Evolutionary conservation across 2,888 invertebrate genomes (phyloP).

Genomic region (Hyposoter dolosus): DNA sequence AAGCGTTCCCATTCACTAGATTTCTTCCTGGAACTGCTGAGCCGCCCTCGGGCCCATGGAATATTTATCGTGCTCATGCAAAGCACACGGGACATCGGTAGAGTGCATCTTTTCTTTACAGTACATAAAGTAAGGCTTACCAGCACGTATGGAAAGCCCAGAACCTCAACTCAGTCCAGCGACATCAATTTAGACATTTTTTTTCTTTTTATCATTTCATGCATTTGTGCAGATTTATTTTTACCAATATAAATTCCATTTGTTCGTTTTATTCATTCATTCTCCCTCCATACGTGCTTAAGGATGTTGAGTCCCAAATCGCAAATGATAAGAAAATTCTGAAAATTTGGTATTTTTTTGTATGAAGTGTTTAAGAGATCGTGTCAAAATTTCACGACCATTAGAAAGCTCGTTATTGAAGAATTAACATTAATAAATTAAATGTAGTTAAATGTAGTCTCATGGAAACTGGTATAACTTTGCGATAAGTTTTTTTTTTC

Average conservation of each 20-base stretch:
- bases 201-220: not conserved
- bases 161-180: not conserved
- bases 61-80: constrained; percentile 51
- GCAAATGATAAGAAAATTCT: too few relatives aligned
- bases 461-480: too few relatives aligned
- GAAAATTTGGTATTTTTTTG: too few relatives aligned
- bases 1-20: constrained; percentile 5
- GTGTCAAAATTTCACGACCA: too few relatives aligned
- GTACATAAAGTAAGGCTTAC: constrained; percentile 13
- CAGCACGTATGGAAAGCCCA: not conserved
- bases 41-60: constrained; percentile 43
- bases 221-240: not conserved
- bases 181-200: not conserved
- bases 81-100: not conserved
- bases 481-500: too few relatives aligned
- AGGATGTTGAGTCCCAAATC: too few relatives aligned
- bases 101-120: constrained; percentile 12
- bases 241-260: not conserved
- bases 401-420: too few relatives aligned
- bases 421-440: too few relatives aligned
- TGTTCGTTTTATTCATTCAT: not conserved
- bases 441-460: too few relatives aligned
- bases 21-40: constrained; percentile 26
- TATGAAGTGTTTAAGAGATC: too few relatives aligned
- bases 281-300: too few relatives aligned